Conservation (phyloP, 2,888 invertebrate genomes). For the Digitonthophagus gazella region DNA sequence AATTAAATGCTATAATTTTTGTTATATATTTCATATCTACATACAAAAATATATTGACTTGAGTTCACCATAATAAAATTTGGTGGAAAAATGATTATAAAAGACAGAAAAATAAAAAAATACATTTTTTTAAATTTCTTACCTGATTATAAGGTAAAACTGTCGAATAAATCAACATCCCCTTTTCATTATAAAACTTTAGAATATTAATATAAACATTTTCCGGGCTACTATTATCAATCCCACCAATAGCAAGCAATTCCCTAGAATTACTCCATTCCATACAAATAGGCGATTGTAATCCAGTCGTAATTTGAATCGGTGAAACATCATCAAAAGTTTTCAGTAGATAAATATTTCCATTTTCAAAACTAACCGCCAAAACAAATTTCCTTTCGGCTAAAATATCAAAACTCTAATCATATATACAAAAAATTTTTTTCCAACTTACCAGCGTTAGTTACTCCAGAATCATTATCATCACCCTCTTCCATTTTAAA, state of each 20-base stretch:
- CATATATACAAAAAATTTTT: not conserved
- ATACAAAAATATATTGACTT: not conserved
- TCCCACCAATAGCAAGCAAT: constrained; percentile 88
- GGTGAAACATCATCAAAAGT: constrained; percentile 94
- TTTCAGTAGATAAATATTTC: constrained; percentile 84
- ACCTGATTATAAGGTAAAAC: constrained; percentile 76
- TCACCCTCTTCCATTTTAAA: constrained; percentile 97
- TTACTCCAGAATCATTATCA: constrained; percentile 63
- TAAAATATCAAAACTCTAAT: constrained; percentile 36
- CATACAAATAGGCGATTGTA: constrained; percentile 79
- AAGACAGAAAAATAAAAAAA: not conserved
- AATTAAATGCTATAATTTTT: too few species aligned
- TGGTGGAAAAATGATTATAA: constrained; percentile 9
- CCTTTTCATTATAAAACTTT: constrained; percentile 88
- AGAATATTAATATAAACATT: constrained; percentile 75
- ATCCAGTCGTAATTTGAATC: constrained; percentile 77
- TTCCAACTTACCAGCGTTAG: constrained; percentile 48
- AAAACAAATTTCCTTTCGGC: constrained; percentile 72
- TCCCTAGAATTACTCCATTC: constrained; percentile 97
- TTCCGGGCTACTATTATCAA: constrained; percentile 39
- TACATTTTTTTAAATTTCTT: constrained; percentile 23
- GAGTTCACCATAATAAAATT: not conserved
- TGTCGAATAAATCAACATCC: constrained; percentile 76
- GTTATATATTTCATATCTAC: not conserved
- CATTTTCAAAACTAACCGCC: constrained; percentile 85